phyloP scores from a whole-genome alignment of 2,113 vertebrate genomes.

The Megaceryle torquata region DNA sequence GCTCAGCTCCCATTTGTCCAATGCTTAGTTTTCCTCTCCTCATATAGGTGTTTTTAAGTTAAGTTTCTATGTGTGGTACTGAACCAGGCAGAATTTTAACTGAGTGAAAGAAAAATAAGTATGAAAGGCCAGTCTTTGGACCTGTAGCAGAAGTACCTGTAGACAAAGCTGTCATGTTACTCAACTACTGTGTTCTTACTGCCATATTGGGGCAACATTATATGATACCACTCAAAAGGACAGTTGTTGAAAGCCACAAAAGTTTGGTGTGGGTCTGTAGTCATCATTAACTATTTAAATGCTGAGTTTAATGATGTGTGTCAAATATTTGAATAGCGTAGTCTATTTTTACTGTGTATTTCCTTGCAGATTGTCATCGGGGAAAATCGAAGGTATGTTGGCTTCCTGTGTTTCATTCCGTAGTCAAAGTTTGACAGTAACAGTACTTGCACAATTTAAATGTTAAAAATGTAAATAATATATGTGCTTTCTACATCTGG shows the following conservation, averaged over 20 bases:
- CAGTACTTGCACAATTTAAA: neutral
- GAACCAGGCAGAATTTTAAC: neutral
- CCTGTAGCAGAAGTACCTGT: neutral
- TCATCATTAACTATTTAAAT: neutral
- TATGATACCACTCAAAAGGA: neutral
- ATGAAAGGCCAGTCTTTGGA: neutral
- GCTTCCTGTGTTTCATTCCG: neutral
- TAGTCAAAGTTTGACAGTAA: neutral
- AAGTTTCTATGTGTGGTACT: neutral
- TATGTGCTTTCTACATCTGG: neutral
- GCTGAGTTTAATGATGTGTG: neutral
- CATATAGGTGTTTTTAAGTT: neutral
- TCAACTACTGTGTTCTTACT: neutral
- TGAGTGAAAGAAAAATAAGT: neutral
- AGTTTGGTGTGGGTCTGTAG: neutral
- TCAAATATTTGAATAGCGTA: neutral
- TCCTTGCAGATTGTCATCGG: neutral
- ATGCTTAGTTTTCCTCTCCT: neutral
- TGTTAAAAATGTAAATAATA: slow-evolving; percentile 25
- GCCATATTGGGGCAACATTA: neutral
- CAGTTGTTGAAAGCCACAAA: neutral
- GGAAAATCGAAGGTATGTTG: neutral
- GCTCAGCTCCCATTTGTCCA: neutral
- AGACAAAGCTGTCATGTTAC: neutral
- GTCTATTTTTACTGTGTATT: neutral